Evolutionary conservation across 1,140 invertebrate species (phyloP), one percentile per base, ranked within the genome.

Genomic region (Orchesella cincta): DNA sequence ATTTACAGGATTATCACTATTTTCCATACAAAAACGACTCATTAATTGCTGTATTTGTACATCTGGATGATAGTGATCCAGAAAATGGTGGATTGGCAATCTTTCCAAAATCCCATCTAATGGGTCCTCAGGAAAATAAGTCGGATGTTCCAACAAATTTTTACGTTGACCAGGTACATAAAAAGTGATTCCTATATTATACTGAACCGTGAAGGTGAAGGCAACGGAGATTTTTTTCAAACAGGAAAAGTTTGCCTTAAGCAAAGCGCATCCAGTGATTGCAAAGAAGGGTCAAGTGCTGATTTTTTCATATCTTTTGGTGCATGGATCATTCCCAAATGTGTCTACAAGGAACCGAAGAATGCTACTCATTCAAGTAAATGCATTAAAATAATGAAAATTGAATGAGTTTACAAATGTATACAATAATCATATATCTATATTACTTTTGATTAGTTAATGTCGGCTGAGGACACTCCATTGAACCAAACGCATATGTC

Each of bases 271-370:
- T 0, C 88, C 89, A 2, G 84, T 90, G 0, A 75, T 83, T 0
- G 89, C 88, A 0, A 86, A 87, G 73, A 86, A 86, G 28, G 89
- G 88, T 0, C 88, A 90, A 39, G 83, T 90, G 1, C 84, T 90
- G 3, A 85, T 90, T 31, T 90, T 90, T 81, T 90, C 89, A 0
- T 90, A 90, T 82, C 84, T 90, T 1, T 82, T 89, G 23, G 82
- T 91, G 20, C 89, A 91, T 83, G 89, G 89, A 14, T 90, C 89
- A 52, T 89, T 89, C 23, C 78, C 87, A 20, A 90, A 91, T 83
- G 79, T 83, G 1, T 89, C 89, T 0, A 82, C 80, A 1, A 81
- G 85, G 28, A 82, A 85, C 0, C 85, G 89, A 1, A 83, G 89
- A 0, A 90, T 91, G 89, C 87, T 90, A 77, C 85, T 91, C 1